Percentiles rank a stretch among this genome's conserved stretches.
phyloP scores from a whole-genome alignment of 2,113 vertebrate species.

The Callospermophilus lateralis region DNA sequence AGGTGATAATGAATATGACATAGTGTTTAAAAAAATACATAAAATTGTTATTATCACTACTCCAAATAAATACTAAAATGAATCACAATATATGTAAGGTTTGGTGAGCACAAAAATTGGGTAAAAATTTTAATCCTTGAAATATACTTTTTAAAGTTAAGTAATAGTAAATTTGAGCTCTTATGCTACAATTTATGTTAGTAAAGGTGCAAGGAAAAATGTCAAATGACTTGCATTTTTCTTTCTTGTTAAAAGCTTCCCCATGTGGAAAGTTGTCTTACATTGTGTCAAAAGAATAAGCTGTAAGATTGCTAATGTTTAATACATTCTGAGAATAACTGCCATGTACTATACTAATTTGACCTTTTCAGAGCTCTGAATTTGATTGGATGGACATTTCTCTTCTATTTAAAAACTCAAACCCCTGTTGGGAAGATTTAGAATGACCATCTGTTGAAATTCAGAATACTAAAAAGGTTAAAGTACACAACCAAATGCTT shows the following conservation, averaged over 20 bases:
- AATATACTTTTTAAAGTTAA: neutral
- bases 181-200: constrained; percentile 7
- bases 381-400: constrained; percentile 66
- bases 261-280: constrained; percentile 59
- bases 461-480: constrained; percentile 74
- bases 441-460: constrained; percentile 64
- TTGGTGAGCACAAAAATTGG: neutral
- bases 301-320: constrained; percentile 64
- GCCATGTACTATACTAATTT: constrained; percentile 70
- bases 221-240: constrained; percentile 61
- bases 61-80: neutral
- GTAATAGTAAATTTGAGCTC: neutral
- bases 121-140: neutral
- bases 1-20: neutral
- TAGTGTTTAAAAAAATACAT: too few relatives aligned
- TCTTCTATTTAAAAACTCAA: constrained; percentile 65
- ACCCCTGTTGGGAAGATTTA: constrained; percentile 53
- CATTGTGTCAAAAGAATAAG: constrained; percentile 72
- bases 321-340: constrained; percentile 61
- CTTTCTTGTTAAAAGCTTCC: constrained; percentile 73
- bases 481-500: constrained; percentile 61
- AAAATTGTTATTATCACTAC: neutral
- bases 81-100: neutral
- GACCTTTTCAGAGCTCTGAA: constrained; percentile 77
- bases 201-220: constrained; percentile 54